phyloP scores from a whole-genome alignment of 2,797 vertebrate species.

The Sorex maritimensis region DNA sequence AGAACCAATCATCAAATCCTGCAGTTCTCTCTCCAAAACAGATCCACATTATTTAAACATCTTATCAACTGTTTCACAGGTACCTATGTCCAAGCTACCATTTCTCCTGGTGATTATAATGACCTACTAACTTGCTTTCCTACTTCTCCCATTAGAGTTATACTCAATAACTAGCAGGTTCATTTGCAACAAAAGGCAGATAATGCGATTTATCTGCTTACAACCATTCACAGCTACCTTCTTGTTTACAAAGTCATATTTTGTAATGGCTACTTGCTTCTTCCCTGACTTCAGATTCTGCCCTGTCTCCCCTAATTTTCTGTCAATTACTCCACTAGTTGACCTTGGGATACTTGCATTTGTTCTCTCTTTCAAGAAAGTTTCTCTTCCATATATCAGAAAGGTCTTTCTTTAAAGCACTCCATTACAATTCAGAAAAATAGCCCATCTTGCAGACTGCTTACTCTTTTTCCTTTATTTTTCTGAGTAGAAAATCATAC shows the following conservation, averaged over 20 bases:
- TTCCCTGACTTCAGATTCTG: not conserved
- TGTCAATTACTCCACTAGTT: not conserved
- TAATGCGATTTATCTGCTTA: not conserved
- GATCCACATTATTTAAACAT: not conserved
- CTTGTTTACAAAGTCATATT: not conserved
- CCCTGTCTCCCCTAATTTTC: not conserved
- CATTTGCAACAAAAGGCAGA: not conserved
- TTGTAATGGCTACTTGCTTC: not conserved
- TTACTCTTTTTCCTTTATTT: not conserved
- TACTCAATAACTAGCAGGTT: not conserved
- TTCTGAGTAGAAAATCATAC: not conserved
- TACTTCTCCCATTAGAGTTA: not conserved
- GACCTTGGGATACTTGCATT: not conserved
- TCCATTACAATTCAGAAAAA: slow-evolving; percentile 30
- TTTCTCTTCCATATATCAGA: not conserved
- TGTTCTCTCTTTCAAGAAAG: not conserved
- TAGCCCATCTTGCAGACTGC: not conserved
- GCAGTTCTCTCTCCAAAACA: slow-evolving; percentile 29
- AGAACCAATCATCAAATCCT: slow-evolving; percentile 2
- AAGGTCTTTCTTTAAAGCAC: not conserved
- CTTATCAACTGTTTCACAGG: not conserved
- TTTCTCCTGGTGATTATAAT: not conserved
- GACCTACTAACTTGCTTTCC: not conserved
- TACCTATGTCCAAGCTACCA: not conserved
- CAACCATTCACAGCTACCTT: not conserved